These are phyloP conservation scores for Struthidea cinerea DNA, from an alignment of 2,113 vertebrate genomes.

Conservation along the genomic window DNA sequence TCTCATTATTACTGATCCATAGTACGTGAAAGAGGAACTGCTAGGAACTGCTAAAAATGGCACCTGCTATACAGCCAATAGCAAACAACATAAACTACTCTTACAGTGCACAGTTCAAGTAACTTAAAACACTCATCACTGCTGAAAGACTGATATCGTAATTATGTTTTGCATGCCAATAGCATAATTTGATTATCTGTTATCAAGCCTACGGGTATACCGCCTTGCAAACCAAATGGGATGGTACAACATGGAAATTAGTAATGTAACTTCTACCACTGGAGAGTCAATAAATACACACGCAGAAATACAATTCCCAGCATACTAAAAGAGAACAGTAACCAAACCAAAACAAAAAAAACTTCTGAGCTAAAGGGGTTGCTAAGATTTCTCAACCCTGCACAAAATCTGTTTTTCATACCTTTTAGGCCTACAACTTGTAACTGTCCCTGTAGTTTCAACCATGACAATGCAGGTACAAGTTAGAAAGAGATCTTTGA, in stretches of 20 bases:
- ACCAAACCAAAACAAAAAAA: background rate
- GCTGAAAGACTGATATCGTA: background rate
- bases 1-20: background rate
- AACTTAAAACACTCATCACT: background rate
- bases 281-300: background rate
- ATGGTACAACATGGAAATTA: background rate
- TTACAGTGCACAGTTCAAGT: background rate
- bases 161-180: background rate
- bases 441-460: background rate
- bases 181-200: background rate
- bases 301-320: background rate
- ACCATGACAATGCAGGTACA: rapidly evolving
- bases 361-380: background rate
- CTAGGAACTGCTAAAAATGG: background rate
- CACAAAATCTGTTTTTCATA: background rate
- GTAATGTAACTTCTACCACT: background rate
- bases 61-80: background rate
- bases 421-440: background rate
- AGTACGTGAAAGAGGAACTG: background rate
- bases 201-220: background rate
- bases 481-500: background rate
- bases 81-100: background rate
- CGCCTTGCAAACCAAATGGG: background rate
- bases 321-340: background rate
- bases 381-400: background rate